Conservation (phyloP, 2,113 vertebrate genomes). For the Laticauda colubrina region DNA sequence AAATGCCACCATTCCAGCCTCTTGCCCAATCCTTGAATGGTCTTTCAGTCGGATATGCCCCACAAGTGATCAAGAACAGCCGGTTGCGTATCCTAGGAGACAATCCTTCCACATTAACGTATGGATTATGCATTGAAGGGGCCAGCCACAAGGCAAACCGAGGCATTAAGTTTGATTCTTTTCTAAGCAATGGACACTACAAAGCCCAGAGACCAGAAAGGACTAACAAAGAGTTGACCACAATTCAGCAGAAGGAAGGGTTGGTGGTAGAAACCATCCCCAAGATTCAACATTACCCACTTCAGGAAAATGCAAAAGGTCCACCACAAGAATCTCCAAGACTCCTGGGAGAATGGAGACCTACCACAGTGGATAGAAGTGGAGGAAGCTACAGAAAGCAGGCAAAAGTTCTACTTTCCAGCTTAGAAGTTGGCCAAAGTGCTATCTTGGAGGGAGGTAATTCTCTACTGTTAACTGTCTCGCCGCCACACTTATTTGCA, state of each 20-base stretch:
- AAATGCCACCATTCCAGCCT: rapidly evolving
- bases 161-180: background rate
- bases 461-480: rapidly evolving
- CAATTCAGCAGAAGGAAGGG: background rate
- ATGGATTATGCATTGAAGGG: conserved; percentile 46
- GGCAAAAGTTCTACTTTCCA: background rate
- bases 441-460: rapidly evolving
- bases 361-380: background rate
- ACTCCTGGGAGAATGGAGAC: background rate
- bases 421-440: background rate
- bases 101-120: conserved; percentile 6
- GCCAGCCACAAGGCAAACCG: rapidly evolving
- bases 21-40: rapidly evolving
- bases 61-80: background rate
- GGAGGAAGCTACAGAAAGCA: conserved; percentile 42
- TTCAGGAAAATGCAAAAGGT: rapidly evolving
- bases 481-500: rapidly evolving
- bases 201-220: conserved; percentile 31
- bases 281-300: background rate
- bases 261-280: background rate
- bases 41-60: background rate
- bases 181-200: conserved; percentile 11
- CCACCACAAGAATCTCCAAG: conserved; percentile 4
- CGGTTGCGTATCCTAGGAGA: rapidly evolving
- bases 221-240: background rate